phyloP scores from a whole-genome alignment of 2,797 vertebrate species.

The Jordanella pulchra region DNA sequence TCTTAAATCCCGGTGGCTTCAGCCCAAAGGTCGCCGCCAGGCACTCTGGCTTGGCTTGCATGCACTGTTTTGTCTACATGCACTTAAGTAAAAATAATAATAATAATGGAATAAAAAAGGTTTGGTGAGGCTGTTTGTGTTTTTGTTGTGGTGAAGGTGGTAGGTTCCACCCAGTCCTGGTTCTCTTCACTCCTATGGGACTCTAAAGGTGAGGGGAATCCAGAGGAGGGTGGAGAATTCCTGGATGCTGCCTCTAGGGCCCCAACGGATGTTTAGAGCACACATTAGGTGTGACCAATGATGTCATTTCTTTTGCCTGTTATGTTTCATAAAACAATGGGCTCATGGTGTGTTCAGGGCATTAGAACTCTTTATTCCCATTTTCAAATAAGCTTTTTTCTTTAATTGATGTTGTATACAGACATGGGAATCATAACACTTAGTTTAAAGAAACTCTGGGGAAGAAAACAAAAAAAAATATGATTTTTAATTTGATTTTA shows the following conservation, averaged over 20 bases:
- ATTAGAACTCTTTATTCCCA: conserved; percentile 63
- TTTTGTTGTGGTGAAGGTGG: conserved; percentile 63
- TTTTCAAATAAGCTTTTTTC: conserved; percentile 70
- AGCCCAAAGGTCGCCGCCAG: conserved; percentile 60
- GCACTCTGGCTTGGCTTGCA: conserved; percentile 48
- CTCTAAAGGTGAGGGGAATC: conserved; percentile 42
- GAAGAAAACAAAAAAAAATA: background rate
- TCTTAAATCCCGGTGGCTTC: conserved; percentile 40
- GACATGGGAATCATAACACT: conserved; percentile 35
- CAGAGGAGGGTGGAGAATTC: conserved; percentile 79
- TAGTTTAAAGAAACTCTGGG: background rate
- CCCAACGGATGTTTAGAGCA: conserved; percentile 81
- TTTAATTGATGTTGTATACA: conserved; percentile 30
- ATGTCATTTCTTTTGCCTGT: conserved; percentile 82
- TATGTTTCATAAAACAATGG: conserved; percentile 76
- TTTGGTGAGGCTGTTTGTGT: conserved; percentile 58
- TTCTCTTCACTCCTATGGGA: conserved; percentile 56
- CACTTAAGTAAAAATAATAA: conserved; percentile 21
- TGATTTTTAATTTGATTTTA: background rate
- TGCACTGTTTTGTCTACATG: conserved; percentile 62
- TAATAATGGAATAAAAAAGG: conserved; percentile 11
- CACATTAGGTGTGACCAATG: conserved; percentile 78
- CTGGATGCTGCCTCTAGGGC: conserved; percentile 78
- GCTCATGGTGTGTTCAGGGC: conserved; percentile 52
- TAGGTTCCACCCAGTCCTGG: conserved; percentile 66